Conservation (phyloP, 2,888 invertebrate genomes). For the Drosophila falleni region DNA sequence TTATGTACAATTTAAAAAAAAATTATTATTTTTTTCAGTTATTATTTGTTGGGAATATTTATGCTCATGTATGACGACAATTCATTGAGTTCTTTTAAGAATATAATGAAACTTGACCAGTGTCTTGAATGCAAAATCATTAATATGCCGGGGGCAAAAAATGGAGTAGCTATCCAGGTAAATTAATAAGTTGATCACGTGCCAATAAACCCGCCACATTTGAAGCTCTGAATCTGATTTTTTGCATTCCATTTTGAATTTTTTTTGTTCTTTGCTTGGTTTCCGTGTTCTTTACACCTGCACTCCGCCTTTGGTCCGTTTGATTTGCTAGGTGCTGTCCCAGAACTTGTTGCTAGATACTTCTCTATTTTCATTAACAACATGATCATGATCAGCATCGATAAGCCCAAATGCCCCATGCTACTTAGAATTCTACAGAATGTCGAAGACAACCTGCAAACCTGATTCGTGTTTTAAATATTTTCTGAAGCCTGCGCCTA, state of each 20-base stretch:
- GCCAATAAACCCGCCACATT: slow-evolving; percentile 42
- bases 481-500: slow-evolving; percentile 30
- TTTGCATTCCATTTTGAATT: slow-evolving; percentile 21
- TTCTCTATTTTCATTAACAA: slow-evolving; percentile 71
- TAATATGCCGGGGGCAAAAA: slow-evolving; percentile 33
- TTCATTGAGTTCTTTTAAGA: slow-evolving; percentile 20
- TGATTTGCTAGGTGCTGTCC: slow-evolving; percentile 38
- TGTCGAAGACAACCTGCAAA: slow-evolving; percentile 44
- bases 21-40: neutral
- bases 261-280: slow-evolving; percentile 32
- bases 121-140: slow-evolving; percentile 35
- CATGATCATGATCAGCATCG: slow-evolving; percentile 72
- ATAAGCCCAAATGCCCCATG: slow-evolving; percentile 42
- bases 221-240: slow-evolving; percentile 19
- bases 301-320: slow-evolving; percentile 11
- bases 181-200: slow-evolving; percentile 67
- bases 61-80: slow-evolving; percentile 16
- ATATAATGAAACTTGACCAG: slow-evolving; percentile 1
- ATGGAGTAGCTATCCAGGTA: slow-evolving; percentile 35
- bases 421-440: slow-evolving; percentile 68
- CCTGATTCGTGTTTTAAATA: slow-evolving; percentile 69
- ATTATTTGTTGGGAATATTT: slow-evolving; percentile 5
- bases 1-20: slow-evolving; percentile 2
- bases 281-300: slow-evolving; percentile 61
- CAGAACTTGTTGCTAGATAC: slow-evolving; percentile 57